A percentile compares a stretch with the other conserved stretches of the same genome.
phyloP scores from a whole-genome alignment of 1,140 invertebrate genomes.

The Drosophila bifasciata region DNA sequence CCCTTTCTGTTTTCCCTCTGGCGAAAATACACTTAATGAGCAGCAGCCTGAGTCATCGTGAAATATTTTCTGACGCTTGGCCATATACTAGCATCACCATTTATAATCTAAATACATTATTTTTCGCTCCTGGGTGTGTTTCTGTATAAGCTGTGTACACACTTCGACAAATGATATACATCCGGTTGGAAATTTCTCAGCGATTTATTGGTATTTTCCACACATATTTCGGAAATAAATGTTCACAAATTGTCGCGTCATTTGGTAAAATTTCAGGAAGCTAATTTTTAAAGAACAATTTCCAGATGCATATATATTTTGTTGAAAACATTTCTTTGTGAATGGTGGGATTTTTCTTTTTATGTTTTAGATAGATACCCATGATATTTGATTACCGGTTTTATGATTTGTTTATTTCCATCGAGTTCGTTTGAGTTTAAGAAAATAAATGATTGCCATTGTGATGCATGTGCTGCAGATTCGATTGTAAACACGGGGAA shows the following conservation, averaged over 20 bases:
- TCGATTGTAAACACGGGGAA: slow-evolving; percentile 25
- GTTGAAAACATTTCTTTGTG: neutral
- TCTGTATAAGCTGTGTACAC: slow-evolving; percentile 38
- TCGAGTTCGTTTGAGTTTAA: slow-evolving; percentile 11
- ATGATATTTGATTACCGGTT: slow-evolving; percentile 17
- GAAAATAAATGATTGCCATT: neutral
- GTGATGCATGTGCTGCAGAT: neutral
- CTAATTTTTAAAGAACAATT: slow-evolving; percentile 14
- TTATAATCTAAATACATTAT: slow-evolving; percentile 19
- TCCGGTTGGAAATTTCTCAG: slow-evolving; percentile 39
- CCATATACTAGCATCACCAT: slow-evolving; percentile 25
- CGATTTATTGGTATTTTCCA: slow-evolving; percentile 24
- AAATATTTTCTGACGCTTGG: slow-evolving; percentile 42
- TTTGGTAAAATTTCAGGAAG: slow-evolving; percentile 23
- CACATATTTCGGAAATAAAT: slow-evolving; percentile 31
- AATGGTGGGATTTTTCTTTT: neutral
- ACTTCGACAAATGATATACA: slow-evolving; percentile 49
- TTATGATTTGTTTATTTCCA: slow-evolving; percentile 37
- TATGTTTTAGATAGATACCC: neutral
- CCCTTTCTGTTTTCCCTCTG: slow-evolving; percentile 12
- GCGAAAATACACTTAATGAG: slow-evolving; percentile 38
- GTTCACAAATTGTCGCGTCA: slow-evolving; percentile 42
- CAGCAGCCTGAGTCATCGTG: slow-evolving; percentile 38
- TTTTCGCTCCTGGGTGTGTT: slow-evolving; percentile 26
- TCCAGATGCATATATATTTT: neutral